Evolutionary conservation across 2,888 invertebrate genomes (phyloP).

Genomic region (Caenorhabditis becei): DNA sequence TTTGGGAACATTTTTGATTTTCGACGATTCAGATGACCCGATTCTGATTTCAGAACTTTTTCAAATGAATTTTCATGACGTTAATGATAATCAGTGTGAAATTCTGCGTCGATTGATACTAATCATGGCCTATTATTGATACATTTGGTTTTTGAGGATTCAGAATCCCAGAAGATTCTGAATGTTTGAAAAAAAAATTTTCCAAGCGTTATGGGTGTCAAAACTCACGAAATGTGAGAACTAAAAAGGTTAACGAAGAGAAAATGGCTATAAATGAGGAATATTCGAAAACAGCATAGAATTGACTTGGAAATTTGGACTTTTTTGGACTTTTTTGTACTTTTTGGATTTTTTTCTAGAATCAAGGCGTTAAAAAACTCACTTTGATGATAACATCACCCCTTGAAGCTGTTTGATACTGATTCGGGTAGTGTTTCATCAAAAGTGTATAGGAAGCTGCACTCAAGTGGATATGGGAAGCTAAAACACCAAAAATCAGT

Average conservation of each 20-base stretch:
- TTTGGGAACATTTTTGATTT: background rate
- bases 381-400: conserved; percentile 80
- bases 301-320: no score
- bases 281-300: no score
- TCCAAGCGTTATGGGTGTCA: background rate
- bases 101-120: background rate
- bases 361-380: no score
- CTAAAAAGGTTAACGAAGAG: no score
- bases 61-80: background rate
- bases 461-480: conserved; percentile 76
- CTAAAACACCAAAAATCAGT: conserved; percentile 42
- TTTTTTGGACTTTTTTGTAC: no score
- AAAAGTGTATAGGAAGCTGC: conserved; percentile 71
- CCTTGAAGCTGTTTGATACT: conserved; percentile 74
- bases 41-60: background rate
- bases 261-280: no score
- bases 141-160: background rate
- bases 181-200: background rate
- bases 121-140: background rate
- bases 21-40: background rate
- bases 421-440: conserved; percentile 69
- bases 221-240: background rate
- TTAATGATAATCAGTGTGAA: background rate
- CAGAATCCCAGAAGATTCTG: background rate
- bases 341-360: no score